Evolutionary conservation across 2,797 vertebrate species (phyloP).

Genomic region (Botia kubotai): DNA sequence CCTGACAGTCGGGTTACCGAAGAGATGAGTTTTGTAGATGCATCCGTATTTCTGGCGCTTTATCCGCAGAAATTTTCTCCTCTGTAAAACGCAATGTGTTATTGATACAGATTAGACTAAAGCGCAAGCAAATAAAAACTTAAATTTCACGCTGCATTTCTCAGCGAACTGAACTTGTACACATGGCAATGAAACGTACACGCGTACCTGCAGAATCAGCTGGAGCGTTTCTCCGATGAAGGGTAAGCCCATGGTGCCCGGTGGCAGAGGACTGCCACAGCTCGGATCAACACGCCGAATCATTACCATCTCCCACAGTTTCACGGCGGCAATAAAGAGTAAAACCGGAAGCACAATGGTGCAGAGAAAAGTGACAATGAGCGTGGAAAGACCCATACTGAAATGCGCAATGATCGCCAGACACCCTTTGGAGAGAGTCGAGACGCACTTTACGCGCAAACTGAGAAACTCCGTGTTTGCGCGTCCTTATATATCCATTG

Average conservation of each 20-base stretch:
- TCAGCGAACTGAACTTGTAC: not conserved
- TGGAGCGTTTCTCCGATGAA: slow-evolving; percentile 97
- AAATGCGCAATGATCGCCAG: slow-evolving; percentile 42
- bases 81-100: slow-evolving; percentile 68
- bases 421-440: slow-evolving; percentile 26
- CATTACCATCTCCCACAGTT: slow-evolving; percentile 90
- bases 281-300: slow-evolving; percentile 83
- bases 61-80: slow-evolving; percentile 91
- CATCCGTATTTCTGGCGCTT: slow-evolving; percentile 94
- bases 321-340: slow-evolving; percentile 87
- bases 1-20: slow-evolving; percentile 93
- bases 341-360: slow-evolving; percentile 88
- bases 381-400: slow-evolving; percentile 85
- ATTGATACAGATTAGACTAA: not conserved
- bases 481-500: slow-evolving; percentile 84
- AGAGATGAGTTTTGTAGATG: slow-evolving; percentile 97
- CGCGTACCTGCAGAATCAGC: slow-evolving; percentile 89
- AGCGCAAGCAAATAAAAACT: not conserved
- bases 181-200: not conserved
- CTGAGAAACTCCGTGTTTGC: slow-evolving; percentile 54
- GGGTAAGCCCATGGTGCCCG: slow-evolving; percentile 95
- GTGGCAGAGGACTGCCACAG: slow-evolving; percentile 87
- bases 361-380: slow-evolving; percentile 86
- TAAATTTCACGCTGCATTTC: not conserved
- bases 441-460: slow-evolving; percentile 50